Base-by-base conservation (phyloP, 1,140 invertebrate genomes). In the Cotesia glomerata region DNA sequence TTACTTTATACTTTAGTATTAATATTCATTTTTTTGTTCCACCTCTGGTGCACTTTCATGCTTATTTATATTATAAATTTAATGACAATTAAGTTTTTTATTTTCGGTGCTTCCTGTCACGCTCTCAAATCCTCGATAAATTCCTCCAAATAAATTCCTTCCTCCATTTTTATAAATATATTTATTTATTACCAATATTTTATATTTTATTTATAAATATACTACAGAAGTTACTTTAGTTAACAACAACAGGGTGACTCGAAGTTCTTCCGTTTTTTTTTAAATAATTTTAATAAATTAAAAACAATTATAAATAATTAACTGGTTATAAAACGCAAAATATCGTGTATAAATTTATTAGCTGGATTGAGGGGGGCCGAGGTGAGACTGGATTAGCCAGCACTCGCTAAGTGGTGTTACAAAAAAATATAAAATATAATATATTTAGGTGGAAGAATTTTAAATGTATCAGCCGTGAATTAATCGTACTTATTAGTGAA, bases 311-410 rank as follows among this genome's bases (percentile, higher is more conserved):
- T 32, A 62, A 36, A 36, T 62, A 65, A 32, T 45, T 2, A 45
- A 5, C 39, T 45, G 39, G 39, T 45, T 45, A 45, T 45, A 45
- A 45, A 7, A 45, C 39, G 39, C 39, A 11, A 45, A 45, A 65
- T 14, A 18, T 16, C 14, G 36, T 49, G 63, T 52, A 49, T 18
- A 51, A 58, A 69, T 56, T 45, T 35, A 78, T 74, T 81, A 85
- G 82, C 83, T 85, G 82, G 78, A 81, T 84, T 85, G 82, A 84
- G 82, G 82, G 82, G 83, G 82, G 82, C 82, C 83, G 83, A 82
- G 73, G 77, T 82, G 82, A 85, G 81, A 66, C 82, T 84, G 83
- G 83, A 73, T 72, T 84, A 85, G 83, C 82, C 83, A 85, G 80
- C 80, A 77, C 82, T 84, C 78, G 79, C 81, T 83, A 82, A 76